Conservation (phyloP, 2,888 invertebrate genomes). For the Fragum fragum region DNA sequence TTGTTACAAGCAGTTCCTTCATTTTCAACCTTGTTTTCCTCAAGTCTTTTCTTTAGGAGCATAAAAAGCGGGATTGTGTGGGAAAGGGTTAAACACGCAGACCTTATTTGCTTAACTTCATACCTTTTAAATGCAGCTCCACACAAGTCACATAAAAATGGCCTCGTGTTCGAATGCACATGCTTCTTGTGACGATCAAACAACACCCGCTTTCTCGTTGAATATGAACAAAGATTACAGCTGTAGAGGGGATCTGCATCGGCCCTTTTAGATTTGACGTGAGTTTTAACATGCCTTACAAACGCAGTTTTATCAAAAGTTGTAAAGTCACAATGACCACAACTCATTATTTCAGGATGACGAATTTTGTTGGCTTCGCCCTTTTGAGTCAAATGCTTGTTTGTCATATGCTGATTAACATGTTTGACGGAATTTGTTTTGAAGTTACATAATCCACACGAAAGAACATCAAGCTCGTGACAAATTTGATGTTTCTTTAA, state of each 20-base stretch:
- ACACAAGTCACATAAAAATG: constrained; percentile 88
- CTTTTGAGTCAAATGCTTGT: constrained; percentile 11
- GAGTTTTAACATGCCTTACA: constrained; percentile 11
- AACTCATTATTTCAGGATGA: not conserved
- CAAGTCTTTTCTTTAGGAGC: too few species aligned
- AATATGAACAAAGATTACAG: constrained; percentile 86
- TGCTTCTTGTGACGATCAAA: constrained; percentile 86
- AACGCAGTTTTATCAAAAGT: constrained; percentile 24
- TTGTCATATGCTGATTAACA: constrained; percentile 32
- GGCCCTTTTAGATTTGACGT: not conserved
- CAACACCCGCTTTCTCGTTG: constrained; percentile 86
- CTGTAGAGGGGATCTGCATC: constrained; percentile 70
- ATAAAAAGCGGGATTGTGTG: too few species aligned
- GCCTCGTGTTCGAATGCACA: constrained; percentile 88
- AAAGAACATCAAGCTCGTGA: constrained; percentile 77
- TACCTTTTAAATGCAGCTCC: constrained; percentile 88
- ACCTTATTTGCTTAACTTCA: too few species aligned
- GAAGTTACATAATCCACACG: constrained; percentile 83
- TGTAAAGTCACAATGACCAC: constrained; percentile 24
- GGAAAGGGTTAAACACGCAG: too few species aligned
- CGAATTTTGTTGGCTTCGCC: not conserved
- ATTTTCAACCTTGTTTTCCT: too few species aligned
- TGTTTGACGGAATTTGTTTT: constrained; percentile 72
- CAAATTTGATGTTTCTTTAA: constrained; percentile 85
- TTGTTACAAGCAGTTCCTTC: too few species aligned